Base-by-base conservation (phyloP, 1,140 invertebrate species). In the Euura lappo region DNA sequence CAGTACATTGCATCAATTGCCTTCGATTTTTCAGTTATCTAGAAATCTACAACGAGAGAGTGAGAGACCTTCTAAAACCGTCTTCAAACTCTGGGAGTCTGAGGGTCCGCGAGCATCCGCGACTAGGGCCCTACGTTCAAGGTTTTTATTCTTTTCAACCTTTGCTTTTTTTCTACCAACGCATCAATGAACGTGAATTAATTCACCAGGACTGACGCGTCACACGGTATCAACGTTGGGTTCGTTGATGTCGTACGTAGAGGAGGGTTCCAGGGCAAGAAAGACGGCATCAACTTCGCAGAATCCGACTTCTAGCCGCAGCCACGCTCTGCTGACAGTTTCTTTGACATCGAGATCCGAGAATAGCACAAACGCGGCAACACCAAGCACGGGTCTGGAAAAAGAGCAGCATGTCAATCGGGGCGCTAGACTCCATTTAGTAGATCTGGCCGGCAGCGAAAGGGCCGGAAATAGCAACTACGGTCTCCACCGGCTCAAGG, bases 61-160 rank as follows among this genome's bases (percentile, higher is more conserved):
- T 97, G 2, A 91, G 93, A 78, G 96, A 95, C 86, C 85, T 95
- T 65, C 82, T 96, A 69, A 91, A 89, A 5, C 82, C 85, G 74
- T 89, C 89, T 71, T 84, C 90, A 68, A 83, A 79, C 60, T 86
- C 86, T 42, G 89, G 93, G 88, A 87, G 92, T 83, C 83, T 97
- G 11, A 90, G 91, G 78, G 94, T 98, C 47, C 87, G 96, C 46
- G 96, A 98, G 87, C 95, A 98, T 89, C 95, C 95, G 6, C 88
- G 91, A 65, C 90, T 91, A 73, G 96, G 96, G 60, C 95, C 96
- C n/a, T 97, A 97, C 81, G 96, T 97, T 68, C 94, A 97, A 89
- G 95, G 94, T 95, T 28, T 28, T 28, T 1, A 28, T 28, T 28
- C 28, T 28, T 28, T 28, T 28, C 28, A 28, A 28, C 28, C 28